Percentiles rank a stretch among this genome's conserved stretches.
phyloP scores from a whole-genome alignment of 2,113 vertebrate genomes.

The Phrynosoma platyrhinos region DNA sequence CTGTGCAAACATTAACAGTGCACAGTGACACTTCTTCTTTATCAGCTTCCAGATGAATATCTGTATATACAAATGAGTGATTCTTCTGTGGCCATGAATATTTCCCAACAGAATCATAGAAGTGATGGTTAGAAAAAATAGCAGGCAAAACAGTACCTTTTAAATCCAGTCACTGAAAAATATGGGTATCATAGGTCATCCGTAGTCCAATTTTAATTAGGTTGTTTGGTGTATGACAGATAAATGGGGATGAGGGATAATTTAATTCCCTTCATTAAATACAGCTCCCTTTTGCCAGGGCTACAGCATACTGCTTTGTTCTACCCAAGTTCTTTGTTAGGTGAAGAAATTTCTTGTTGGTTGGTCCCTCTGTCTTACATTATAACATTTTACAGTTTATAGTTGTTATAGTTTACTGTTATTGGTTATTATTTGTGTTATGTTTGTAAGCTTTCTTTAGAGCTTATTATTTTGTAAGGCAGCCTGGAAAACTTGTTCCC shows the following conservation, averaged over 20 bases:
- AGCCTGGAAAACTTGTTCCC: too few species aligned
- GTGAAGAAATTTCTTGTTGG: too few species aligned
- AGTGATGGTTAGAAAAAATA: background rate
- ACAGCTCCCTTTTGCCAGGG: background rate
- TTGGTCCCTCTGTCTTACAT: too few species aligned
- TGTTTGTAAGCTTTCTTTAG: too few species aligned
- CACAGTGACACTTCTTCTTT: background rate
- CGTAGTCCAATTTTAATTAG: background rate
- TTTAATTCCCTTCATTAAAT: background rate
- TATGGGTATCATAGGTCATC: background rate
- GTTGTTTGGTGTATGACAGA: background rate
- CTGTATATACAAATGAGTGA: background rate
- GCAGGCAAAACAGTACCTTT: background rate
- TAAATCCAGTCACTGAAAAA: background rate
- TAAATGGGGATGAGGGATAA: too few species aligned
- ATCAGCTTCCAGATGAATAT: background rate
- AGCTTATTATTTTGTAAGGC: too few species aligned
- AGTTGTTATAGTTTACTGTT: too few species aligned
- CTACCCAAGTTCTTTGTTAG: too few species aligned
- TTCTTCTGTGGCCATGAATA: background rate
- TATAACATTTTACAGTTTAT: too few species aligned
- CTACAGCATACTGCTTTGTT: too few species aligned
- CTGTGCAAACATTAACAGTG: background rate
- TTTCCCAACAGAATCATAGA: background rate
- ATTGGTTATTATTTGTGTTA: too few species aligned